phyloP scores from a whole-genome alignment of 2,797 vertebrate genomes.

The Micrastur ruficollis region DNA sequence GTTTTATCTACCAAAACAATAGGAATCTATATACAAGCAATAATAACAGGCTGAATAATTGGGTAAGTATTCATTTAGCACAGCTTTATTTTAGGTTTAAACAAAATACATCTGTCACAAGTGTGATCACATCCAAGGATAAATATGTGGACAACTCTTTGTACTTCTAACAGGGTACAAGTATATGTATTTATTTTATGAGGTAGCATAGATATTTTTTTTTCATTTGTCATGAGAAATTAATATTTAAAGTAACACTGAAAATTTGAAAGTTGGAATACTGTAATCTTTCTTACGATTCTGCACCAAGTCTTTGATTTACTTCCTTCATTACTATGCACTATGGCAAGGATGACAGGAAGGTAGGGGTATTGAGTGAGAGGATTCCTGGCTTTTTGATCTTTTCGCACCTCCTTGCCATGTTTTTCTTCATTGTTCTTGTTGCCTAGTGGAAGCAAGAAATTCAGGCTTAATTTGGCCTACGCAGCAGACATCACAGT shows the following conservation, averaged over 20 bases:
- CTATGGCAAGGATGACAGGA: neutral
- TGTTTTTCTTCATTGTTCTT: constrained; percentile 6
- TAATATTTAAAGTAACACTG: neutral
- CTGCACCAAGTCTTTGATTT: neutral
- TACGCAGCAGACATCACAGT: constrained; percentile 15
- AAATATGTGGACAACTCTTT: neutral
- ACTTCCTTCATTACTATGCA: neutral
- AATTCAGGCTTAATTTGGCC: constrained; percentile 58
- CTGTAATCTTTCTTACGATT: neutral
- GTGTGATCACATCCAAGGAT: neutral
- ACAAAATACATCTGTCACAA: neutral
- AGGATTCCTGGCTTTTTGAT: constrained; percentile 32
- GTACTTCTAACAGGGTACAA: neutral
- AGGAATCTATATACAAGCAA: neutral
- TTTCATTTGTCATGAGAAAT: neutral
- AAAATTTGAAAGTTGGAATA: neutral
- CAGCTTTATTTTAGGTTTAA: neutral
- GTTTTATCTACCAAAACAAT: neutral
- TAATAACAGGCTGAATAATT: neutral
- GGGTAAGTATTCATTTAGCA: neutral
- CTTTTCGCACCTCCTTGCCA: constrained; percentile 9
- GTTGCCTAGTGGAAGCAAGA: constrained; percentile 58
- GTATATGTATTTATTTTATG: neutral
- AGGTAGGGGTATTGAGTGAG: neutral
- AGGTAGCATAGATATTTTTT: neutral